Evolutionary conservation across 2,113 vertebrate species (phyloP).

Genomic region (Saguinus imperator): DNA sequence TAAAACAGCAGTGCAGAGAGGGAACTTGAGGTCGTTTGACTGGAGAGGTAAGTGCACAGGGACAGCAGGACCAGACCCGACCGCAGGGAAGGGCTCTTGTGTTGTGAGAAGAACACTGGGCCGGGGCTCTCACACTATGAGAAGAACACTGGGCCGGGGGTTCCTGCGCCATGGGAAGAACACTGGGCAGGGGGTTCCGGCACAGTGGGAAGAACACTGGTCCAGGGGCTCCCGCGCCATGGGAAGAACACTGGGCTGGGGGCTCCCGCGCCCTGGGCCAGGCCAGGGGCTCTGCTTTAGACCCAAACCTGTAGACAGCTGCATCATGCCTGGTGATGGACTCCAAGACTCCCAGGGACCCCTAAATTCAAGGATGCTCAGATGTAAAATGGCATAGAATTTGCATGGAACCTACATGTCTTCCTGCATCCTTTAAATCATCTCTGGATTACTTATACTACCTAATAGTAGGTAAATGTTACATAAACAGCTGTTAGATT

Average conservation of each 20-base stretch:
- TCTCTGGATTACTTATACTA: neutral
- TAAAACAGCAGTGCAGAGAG: neutral
- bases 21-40: neutral
- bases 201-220: too few species aligned
- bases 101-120: accelerated
- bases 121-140: too few species aligned
- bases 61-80: accelerated
- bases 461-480: neutral
- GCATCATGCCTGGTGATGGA: accelerated
- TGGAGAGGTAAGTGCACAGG: accelerated
- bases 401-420: neutral
- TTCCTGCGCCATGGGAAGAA: too few species aligned
- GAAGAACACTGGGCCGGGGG: too few species aligned
- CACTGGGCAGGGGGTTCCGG: too few species aligned
- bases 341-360: neutral
- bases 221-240: neutral
- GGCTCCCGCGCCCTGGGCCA: neutral
- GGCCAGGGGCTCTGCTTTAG: neutral
- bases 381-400: neutral
- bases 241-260: neutral
- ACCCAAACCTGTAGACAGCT: accelerated
- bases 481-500: neutral
- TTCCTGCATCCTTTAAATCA: neutral
- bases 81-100: neutral
- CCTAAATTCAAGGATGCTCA: neutral